Percentiles rank a stretch among this genome's conserved stretches.
Conservation (phyloP, 2,888 invertebrate genomes). For the Ophion slaviceki region DNA sequence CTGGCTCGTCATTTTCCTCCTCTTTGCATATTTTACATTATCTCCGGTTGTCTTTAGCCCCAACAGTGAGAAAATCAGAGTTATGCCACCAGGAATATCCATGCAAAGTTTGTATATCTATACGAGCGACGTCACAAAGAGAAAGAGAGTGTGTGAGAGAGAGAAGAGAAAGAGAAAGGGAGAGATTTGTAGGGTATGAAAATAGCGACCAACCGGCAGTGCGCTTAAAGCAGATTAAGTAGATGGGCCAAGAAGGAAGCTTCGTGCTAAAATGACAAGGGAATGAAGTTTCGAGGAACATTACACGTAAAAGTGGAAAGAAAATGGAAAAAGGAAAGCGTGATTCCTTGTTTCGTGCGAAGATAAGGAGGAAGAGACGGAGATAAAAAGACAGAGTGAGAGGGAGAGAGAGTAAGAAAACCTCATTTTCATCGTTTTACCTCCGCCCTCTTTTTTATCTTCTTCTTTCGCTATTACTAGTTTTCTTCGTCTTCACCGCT, state of each 20-base stretch:
- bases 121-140: constrained; percentile 17
- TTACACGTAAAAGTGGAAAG: constrained; percentile 37
- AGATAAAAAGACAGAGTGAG: constrained; percentile 30
- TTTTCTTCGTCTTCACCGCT: constrained; percentile 58
- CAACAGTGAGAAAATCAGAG: constrained; percentile 43
- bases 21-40: constrained; percentile 14
- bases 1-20: not conserved
- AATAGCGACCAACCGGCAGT: constrained; percentile 62
- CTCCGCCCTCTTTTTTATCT: constrained; percentile 53
- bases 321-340: constrained; percentile 38
- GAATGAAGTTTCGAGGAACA: constrained; percentile 45
- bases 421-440: constrained; percentile 44
- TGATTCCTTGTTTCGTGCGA: constrained; percentile 20
- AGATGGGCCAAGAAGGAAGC: constrained; percentile 50
- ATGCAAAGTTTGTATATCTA: constrained; percentile 4
- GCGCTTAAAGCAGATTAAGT: constrained; percentile 60
- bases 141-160: not conserved
- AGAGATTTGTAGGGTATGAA: constrained; percentile 40
- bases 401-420: constrained; percentile 41
- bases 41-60: constrained; percentile 24
- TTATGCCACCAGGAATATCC: constrained; percentile 50
- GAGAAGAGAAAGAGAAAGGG: not conserved
- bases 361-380: constrained; percentile 43
- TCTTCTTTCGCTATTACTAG: constrained; percentile 42
- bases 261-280: constrained; percentile 46